Base-by-base conservation (phyloP, 2,113 vertebrate species). In the Arvicanthis niloticus region DNA sequence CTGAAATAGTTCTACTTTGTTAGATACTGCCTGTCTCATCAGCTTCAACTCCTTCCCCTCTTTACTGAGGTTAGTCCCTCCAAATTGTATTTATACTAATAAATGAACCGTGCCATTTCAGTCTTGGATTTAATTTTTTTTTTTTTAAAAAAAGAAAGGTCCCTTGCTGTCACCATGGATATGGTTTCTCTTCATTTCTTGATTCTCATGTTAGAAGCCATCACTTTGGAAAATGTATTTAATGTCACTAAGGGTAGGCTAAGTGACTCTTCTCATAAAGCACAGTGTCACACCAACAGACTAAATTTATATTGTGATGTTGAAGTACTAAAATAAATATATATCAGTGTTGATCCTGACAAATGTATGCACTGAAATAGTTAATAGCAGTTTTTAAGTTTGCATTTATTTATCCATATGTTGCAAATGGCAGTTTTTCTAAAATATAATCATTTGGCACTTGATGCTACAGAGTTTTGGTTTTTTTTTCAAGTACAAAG, bases 331-430 rank as follows among this genome's bases (percentile, higher is more conserved):
- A 89, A 91, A 92, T 94, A 97, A 93, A 94, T 88, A 78, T 1
- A 42, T 96, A 89, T 96, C 40, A 91, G 45, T 88, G 53, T 88
- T 96, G 96, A 92, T 93, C 93, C 21, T 92, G 7, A 24, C 91
- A 97, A 93, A 90, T 5, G 17, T 13, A 0, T 88, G n/a, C 4
- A 4, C 7, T 96, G 73, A 42, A n/a, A 70, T 73, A 78, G 17
- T 81, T 73, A 94, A 75, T 4, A 45, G 88, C 92, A 72, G n/a
- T 29, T 84, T 97, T 96, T 95, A 15, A 72, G 24, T 89, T 67
- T 92, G n/a, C 85, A 93, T 84, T 78, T 97, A 81, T 97, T 97
- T 96, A 91, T 84, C 62, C 94, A 96, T 96, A 91, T 96, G 96
- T 58, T 89, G n/a, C 51, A 90, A 96, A 94, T 93, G 82, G 40